A percentile compares a stretch with the other conserved stretches of the same genome.
These are phyloP conservation scores for Pycnomerus fuliginosus DNA, from an alignment of 2,888 invertebrate genomes.

Conservation along the genomic window DNA sequence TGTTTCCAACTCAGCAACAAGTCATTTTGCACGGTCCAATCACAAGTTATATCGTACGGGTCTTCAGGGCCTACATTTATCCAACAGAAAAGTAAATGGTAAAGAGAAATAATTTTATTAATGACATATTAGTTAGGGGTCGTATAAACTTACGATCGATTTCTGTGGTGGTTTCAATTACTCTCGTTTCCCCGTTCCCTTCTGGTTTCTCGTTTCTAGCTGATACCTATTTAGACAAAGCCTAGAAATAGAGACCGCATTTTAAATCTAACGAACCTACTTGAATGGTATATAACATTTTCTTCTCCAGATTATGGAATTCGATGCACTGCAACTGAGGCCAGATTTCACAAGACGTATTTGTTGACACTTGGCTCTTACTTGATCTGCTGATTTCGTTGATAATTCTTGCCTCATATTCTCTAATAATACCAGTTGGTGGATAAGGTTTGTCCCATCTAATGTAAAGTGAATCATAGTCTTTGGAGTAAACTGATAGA, in stretches of 20 bases:
- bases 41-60: constrained; percentile 27
- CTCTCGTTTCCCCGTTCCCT: not conserved
- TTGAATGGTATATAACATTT: constrained; percentile 1
- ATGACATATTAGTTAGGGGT: not conserved
- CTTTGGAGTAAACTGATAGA: constrained; percentile 27
- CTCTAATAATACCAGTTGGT: constrained; percentile 34
- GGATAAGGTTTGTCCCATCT: constrained; percentile 38
- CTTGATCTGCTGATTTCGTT: no score
- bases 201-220: constrained; percentile 3
- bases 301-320: constrained; percentile 5
- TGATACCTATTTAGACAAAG: constrained; percentile 1
- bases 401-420: constrained; percentile 24
- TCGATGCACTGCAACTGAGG: constrained; percentile 27
- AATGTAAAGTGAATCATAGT: constrained; percentile 28
- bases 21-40: constrained; percentile 36
- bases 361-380: not conserved
- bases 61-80: constrained; percentile 32
- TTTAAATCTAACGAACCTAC: no score
- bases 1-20: constrained; percentile 39
- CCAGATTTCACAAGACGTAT: constrained; percentile 27
- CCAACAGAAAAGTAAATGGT: not conserved
- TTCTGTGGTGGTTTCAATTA: not conserved
- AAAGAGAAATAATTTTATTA: constrained; percentile 5
- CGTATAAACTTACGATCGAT: constrained; percentile 1
- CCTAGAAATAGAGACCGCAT: not conserved